A percentile compares a stretch with the other conserved stretches of the same genome.
Evolutionary conservation across 2,888 invertebrate species (phyloP).

Genomic region (Scaptomyza tumidula): DNA sequence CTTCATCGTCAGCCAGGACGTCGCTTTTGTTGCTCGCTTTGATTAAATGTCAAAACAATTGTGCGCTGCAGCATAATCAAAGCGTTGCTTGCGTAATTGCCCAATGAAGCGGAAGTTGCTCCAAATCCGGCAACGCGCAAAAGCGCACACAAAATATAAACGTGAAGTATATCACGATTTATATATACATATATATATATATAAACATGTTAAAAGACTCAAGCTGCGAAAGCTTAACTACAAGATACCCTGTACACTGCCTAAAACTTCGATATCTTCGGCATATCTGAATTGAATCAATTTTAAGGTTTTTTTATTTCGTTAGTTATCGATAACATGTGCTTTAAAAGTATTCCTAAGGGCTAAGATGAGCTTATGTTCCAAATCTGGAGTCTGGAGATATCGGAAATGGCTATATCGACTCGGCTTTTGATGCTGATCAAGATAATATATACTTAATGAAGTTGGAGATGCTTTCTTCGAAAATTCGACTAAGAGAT

Average conservation of each 20-base stretch:
- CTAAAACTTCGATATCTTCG: too few species aligned
- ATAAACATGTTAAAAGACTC: neutral
- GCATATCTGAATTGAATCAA: too few species aligned
- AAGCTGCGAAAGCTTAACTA: neutral
- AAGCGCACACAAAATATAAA: conserved; percentile 7
- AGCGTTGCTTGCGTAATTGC: conserved; percentile 74
- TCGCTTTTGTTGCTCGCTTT: conserved; percentile 61
- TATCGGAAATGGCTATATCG: too few species aligned
- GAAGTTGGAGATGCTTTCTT: too few species aligned
- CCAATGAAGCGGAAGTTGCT: conserved; percentile 74
- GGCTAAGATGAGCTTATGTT: too few species aligned
- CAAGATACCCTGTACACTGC: neutral
- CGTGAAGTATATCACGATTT: conserved; percentile 1
- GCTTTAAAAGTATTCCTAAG: too few species aligned
- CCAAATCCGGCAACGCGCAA: conserved; percentile 24
- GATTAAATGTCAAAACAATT: conserved; percentile 79
- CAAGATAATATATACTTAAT: too few species aligned
- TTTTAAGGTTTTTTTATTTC: too few species aligned
- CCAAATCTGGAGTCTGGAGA: too few species aligned
- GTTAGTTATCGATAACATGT: too few species aligned
- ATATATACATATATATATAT: conserved; percentile 1
- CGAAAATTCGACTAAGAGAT: too few species aligned
- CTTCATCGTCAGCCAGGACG: conserved; percentile 17
- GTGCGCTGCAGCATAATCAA: conserved; percentile 74
- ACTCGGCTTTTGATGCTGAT: too few species aligned